Percentiles rank a stretch among this genome's conserved stretches.
Evolutionary conservation across 2,888 invertebrate genomes (phyloP).

Genomic region (Fragum sueziense): DNA sequence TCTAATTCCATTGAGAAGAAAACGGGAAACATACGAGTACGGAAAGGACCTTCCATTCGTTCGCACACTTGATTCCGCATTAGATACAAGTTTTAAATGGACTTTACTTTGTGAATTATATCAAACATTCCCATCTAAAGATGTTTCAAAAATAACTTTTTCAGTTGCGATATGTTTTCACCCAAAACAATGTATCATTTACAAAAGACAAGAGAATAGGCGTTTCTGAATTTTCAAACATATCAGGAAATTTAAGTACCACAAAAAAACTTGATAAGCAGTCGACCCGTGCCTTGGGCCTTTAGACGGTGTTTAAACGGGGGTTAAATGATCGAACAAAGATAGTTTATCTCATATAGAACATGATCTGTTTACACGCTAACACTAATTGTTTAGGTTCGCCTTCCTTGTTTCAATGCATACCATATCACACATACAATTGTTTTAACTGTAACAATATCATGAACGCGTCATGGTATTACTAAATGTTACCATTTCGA

Average conservation of each 20-base stretch:
- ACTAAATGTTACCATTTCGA: too few species aligned
- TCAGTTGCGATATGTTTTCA: neutral
- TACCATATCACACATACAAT: conserved; percentile 24
- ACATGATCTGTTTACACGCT: conserved; percentile 40
- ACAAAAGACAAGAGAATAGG: neutral
- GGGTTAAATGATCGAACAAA: conserved; percentile 50
- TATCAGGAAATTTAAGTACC: conserved; percentile 3
- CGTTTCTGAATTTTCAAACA: neutral
- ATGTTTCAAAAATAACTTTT: neutral
- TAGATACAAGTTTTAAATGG: too few species aligned
- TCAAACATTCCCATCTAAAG: conserved; percentile 1
- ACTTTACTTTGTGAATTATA: neutral
- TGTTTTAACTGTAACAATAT: conserved; percentile 52
- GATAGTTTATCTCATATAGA: conserved; percentile 38
- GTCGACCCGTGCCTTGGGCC: conserved; percentile 39
- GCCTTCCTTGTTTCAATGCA: conserved; percentile 30
- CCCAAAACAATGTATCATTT: conserved; percentile 18
- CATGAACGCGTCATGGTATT: neutral
- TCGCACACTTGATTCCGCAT: too few species aligned
- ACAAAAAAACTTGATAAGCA: neutral
- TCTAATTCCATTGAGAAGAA: too few species aligned
- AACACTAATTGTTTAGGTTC: conserved; percentile 48
- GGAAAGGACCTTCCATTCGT: too few species aligned
- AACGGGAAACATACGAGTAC: too few species aligned
- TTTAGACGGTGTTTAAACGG: conserved; percentile 31